A percentile compares a stretch with the other conserved stretches of the same genome.
phyloP scores from a whole-genome alignment of 2,888 invertebrate genomes.

The Hoplodrina ambigua region DNA sequence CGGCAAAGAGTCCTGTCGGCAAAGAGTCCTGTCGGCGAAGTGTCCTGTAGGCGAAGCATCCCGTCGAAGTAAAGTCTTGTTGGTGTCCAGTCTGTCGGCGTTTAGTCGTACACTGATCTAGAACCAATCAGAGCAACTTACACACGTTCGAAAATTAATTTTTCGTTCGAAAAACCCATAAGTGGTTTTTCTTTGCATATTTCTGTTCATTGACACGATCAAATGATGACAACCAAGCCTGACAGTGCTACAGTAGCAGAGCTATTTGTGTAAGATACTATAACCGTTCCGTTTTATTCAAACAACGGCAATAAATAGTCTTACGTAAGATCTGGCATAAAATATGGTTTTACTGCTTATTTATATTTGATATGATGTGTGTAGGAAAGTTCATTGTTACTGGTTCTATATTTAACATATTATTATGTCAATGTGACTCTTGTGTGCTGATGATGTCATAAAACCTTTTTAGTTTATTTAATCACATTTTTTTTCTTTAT shows the following conservation, averaged over 20 bases:
- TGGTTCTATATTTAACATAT: neutral
- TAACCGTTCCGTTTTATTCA: neutral
- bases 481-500: no score
- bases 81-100: no score
- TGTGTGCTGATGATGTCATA: neutral
- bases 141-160: no score
- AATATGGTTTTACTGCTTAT: conserved; percentile 35
- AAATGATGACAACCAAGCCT: neutral
- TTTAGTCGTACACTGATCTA: no score
- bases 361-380: conserved; percentile 5
- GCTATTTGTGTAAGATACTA: conserved; percentile 21
- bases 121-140: no score
- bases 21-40: no score
- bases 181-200: neutral
- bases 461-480: no score
- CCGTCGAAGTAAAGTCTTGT: no score
- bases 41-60: no score
- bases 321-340: conserved; percentile 9
- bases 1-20: no score
- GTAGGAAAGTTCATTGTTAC: neutral
- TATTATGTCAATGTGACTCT: neutral
- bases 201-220: neutral
- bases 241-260: conserved; percentile 2
- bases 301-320: neutral
- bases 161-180: neutral